Evolutionary conservation across 2,113 vertebrate genomes (phyloP), one percentile per base, ranked within the genome.

Genomic region (Hirundichthys speculiger): DNA sequence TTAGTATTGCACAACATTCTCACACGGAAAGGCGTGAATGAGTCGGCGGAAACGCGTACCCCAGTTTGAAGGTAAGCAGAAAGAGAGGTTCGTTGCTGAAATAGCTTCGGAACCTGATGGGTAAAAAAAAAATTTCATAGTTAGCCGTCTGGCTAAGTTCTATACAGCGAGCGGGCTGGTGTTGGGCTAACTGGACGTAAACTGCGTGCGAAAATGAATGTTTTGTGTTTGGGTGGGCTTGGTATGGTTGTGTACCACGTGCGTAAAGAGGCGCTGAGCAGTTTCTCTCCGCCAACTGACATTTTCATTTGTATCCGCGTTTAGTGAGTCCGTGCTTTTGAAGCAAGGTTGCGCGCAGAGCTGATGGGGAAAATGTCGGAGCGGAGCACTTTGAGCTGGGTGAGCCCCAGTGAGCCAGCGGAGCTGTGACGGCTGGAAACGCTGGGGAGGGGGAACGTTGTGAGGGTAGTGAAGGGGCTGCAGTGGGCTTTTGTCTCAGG

Each of bases 401-500:
- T 71, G 69, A 82, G 78, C 75, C 47, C 43, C 67, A 69, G 73
- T 16, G 75, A 71, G 58, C 48, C 64, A 62, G 47, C 24, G 41
- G 53, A 51, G 25, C 69, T 65, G 52, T n/a, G n/a, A n/a, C n/a
- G 77, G 79, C 83, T 80, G 68, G 71, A 77, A 68, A 66, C 70
- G 70, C 76, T 79, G 74, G 79, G 82, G 84, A 83, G 82, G 88
- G 82, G 80, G 63, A 12, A 25, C 78, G 64, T 10, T 71, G 68
- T 68, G 66, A 84, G 83, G 86, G 85, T 83, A 85, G 71, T 30
- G 42, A 65, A 71, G 83, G 82, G 82, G 83, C 87, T 90, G 86
- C 90, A 82, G 84, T 79, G 87, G 75, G 88, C 90, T 91, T 91
- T 91, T 91, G 90, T 91, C 83, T 91, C 79, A 13, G 75, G n/a